phyloP scores from a whole-genome alignment of 2,797 vertebrate species.

The Ceryle rudis region DNA sequence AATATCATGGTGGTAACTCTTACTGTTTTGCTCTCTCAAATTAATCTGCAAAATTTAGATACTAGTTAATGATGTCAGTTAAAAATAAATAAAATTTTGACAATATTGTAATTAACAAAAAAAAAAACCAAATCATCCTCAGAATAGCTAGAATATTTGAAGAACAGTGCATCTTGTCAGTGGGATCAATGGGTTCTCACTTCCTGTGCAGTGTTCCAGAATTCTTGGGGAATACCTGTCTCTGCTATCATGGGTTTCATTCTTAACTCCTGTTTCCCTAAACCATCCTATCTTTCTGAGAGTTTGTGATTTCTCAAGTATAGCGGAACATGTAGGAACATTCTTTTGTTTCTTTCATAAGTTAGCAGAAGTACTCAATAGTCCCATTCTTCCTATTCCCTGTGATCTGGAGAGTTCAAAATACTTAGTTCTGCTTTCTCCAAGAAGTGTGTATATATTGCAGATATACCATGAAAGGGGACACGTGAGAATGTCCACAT shows the following conservation, averaged over 20 bases:
- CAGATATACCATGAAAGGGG: background rate
- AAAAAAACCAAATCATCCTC: background rate
- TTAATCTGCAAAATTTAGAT: conserved; percentile 7
- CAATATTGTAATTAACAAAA: background rate
- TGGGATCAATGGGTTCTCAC: background rate
- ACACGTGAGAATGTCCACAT: background rate
- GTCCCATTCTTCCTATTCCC: background rate
- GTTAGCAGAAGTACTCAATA: background rate
- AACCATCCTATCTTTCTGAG: background rate
- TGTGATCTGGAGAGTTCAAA: background rate
- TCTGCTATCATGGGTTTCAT: background rate
- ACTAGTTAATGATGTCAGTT: background rate
- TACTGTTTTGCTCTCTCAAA: background rate
- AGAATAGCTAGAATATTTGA: background rate
- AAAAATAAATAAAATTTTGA: conserved; percentile 12
- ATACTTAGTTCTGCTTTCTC: background rate
- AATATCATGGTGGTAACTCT: no score
- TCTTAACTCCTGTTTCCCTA: background rate
- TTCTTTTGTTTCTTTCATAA: background rate
- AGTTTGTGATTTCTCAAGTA: background rate
- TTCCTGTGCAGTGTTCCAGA: background rate
- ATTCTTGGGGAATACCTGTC: background rate
- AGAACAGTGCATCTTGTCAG: background rate
- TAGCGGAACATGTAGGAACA: background rate
- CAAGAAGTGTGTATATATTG: background rate